Conservation (phyloP, 1,140 invertebrate species). For the Notospermus geniculatus region DNA sequence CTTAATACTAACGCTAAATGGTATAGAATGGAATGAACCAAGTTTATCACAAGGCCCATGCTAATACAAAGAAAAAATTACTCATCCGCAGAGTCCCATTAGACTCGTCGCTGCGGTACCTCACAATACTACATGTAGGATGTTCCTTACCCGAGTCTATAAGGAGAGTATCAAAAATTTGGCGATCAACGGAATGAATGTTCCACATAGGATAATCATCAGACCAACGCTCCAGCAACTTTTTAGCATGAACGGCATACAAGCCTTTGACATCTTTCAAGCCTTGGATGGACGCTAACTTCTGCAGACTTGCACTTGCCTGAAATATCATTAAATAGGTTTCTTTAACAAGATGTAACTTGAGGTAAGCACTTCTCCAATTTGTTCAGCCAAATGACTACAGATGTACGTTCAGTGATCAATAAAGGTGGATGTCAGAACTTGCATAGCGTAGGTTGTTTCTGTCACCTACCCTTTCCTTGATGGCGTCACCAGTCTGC, state of each 20-base stretch:
- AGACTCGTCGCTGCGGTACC: neutral
- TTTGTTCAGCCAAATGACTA: too few species aligned
- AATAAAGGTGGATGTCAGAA: too few species aligned
- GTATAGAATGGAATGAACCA: slow-evolving; percentile 2
- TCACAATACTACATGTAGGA: too few species aligned
- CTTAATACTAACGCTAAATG: too few species aligned
- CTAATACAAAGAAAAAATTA: neutral
- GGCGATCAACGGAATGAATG: slow-evolving; percentile 51
- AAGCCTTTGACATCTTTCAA: slow-evolving; percentile 28
- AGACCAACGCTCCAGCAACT: slow-evolving; percentile 39
- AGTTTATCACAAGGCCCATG: too few species aligned
- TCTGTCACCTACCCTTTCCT: slow-evolving; percentile 29
- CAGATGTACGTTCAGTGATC: too few species aligned
- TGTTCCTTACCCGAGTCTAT: slow-evolving; percentile 49
- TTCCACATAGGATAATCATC: slow-evolving; percentile 49
- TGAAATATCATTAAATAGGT: too few species aligned
- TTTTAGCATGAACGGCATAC: slow-evolving; percentile 36
- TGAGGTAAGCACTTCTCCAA: too few species aligned
- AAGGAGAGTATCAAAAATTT: slow-evolving; percentile 56
- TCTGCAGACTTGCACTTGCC: slow-evolving; percentile 31
- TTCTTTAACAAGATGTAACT: too few species aligned
- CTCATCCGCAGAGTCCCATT: neutral
- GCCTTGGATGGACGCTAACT: slow-evolving; percentile 29
- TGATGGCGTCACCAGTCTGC: slow-evolving; percentile 28
- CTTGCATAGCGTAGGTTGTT: too few species aligned